These are phyloP conservation scores for Lapara coniferarum DNA, from an alignment of 2,888 invertebrate genomes.

Conservation along the genomic window DNA sequence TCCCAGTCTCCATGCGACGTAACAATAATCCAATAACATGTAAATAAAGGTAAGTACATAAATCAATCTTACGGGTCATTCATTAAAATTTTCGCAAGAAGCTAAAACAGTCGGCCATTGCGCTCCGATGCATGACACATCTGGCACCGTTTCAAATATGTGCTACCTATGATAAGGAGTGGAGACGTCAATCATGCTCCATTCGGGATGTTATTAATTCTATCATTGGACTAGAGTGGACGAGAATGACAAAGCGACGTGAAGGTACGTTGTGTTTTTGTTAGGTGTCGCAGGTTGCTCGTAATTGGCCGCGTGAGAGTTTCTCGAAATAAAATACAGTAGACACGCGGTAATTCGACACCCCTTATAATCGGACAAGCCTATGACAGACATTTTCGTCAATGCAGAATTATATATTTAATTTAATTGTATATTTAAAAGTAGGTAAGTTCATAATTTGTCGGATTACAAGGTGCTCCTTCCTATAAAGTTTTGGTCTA, in stretches of 20 bases:
- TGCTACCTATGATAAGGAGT: slow-evolving; percentile 24
- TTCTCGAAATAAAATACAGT: too few relatives aligned
- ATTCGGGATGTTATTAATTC: slow-evolving; percentile 4
- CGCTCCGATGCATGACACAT: slow-evolving; percentile 44
- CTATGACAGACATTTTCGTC: too few relatives aligned
- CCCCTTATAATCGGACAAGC: too few relatives aligned
- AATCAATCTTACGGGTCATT: slow-evolving; percentile 39
- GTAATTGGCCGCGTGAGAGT: too few relatives aligned
- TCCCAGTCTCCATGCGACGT: neutral
- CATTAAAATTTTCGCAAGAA: slow-evolving; percentile 48
- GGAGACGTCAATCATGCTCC: slow-evolving; percentile 18
- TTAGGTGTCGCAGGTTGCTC: too few relatives aligned
- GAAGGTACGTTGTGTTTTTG: too few relatives aligned
- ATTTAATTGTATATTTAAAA: too few relatives aligned
- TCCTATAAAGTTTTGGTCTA: too few relatives aligned
- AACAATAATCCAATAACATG: neutral
- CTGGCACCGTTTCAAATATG: slow-evolving; percentile 57
- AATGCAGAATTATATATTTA: too few relatives aligned
- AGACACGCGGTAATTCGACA: too few relatives aligned
- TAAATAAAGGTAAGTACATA: slow-evolving; percentile 30
- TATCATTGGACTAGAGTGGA: neutral
- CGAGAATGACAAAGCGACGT: neutral
- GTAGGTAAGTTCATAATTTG: too few relatives aligned
- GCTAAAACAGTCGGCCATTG: slow-evolving; percentile 41
- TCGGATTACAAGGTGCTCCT: too few relatives aligned